Conservation (phyloP, 35 echinoderm and acorn worm species). For the Chiridota heheva region DNA sequence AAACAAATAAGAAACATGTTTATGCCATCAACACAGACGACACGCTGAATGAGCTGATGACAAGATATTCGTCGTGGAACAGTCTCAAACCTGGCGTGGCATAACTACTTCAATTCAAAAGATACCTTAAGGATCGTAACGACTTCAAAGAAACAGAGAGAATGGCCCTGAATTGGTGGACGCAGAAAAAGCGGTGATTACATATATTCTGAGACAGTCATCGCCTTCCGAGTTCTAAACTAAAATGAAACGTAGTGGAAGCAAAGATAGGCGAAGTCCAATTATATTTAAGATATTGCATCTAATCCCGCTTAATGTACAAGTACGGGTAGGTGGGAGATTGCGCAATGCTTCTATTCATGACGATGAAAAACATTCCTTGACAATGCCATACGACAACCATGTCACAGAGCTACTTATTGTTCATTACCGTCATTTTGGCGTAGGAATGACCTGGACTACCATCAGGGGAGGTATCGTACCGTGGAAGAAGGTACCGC, state of each 20-base stretch:
- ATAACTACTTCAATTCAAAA: not conserved
- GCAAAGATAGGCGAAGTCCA: no score
- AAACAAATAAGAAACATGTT: constrained; percentile 20
- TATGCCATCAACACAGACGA: not conserved
- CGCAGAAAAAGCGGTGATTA: constrained; percentile 14
- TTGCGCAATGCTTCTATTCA: constrained; percentile 22
- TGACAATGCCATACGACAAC: constrained; percentile 47
- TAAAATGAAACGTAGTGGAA: not conserved
- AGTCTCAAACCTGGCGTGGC: not conserved
- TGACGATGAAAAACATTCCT: not conserved
- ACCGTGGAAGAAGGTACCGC: no score
- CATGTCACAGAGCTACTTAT: constrained; percentile 36
- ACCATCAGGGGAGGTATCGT: not conserved
- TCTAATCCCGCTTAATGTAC: constrained; percentile 11
- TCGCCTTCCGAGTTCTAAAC: not conserved
- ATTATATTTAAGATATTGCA: constrained; percentile 18
- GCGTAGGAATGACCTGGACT: not conserved
- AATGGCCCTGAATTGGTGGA: constrained; percentile 3
- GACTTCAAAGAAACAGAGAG: not conserved
- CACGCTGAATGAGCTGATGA: not conserved
- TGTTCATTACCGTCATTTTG: constrained; percentile 26
- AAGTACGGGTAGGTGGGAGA: constrained; percentile 30
- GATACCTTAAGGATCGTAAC: not conserved
- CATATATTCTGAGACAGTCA: constrained; percentile 15
- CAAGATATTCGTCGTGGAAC: not conserved